Base-by-base conservation (phyloP, 2,797 vertebrate species). In the Aphelocoma californica region DNA sequence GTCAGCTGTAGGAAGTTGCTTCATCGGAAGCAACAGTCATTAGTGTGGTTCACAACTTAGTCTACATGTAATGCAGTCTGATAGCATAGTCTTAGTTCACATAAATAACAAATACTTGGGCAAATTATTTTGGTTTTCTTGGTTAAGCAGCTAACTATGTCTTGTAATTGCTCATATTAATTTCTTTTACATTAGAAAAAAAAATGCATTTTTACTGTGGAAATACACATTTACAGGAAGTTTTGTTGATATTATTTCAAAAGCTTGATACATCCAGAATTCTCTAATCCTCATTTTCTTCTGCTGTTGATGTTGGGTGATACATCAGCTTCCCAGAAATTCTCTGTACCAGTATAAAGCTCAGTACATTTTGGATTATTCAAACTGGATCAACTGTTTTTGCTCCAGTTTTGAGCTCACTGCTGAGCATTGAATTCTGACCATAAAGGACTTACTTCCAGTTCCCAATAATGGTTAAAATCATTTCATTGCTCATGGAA, bases 291-390 rank as follows among this genome's bases (percentile, higher is more conserved):
- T 71, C 88, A 10, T 73, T 86, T 81, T 93, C 23, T 47, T 86
- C 61, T 69, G 80, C 38, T 79, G 71, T 95, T 81, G 83, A 81
- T 57, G 32, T 14, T 88, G 70, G 42, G 48, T 69, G 56, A 40
- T 82, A 60, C 16, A 6, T 93, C 65, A 93, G 11, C 61, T 92
- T 92, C 83, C 82, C 69, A 71, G 84, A 83, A 88, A 92, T 92
- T 91, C 70, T 89, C 34, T 93, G 12, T 78, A 74, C 61, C 53
- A 60, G 74, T 83, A 29, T 88, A 89, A 91, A 51, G 29, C 57
- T 69, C 91, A 90, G 34, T 91, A 64, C 15, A 29, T 64, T 94
- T 74, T 74, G 53, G 66, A 61, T 94, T 96, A 54, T 72, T 95
- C 26, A 57, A 81, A 42, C 16, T 28, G 21, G 34, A 90, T 93